phyloP scores from a whole-genome alignment of 92 coral and sea anemone species.

The Zoanthus gigantus region DNA sequence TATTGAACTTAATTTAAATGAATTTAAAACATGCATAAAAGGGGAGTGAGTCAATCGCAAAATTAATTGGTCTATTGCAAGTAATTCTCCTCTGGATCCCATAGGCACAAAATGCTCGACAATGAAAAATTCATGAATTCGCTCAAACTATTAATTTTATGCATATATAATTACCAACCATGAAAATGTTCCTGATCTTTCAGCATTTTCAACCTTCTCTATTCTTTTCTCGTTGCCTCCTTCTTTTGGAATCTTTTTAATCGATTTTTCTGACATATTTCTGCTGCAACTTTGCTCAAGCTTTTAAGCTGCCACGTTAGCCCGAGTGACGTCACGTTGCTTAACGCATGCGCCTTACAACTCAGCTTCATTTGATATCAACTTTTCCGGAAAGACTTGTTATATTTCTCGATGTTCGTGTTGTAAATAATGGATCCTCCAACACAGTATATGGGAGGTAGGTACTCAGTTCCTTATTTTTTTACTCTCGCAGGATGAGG shows the following conservation, averaged over 20 bases:
- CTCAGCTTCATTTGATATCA: neutral
- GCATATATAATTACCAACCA: constrained; percentile 35
- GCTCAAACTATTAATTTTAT: neutral
- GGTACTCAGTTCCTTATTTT: neutral
- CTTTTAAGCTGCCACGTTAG: constrained; percentile 22
- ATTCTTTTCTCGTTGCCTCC: constrained; percentile 28
- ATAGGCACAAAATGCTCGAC: neutral
- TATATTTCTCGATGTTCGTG: neutral
- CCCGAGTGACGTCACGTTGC: constrained; percentile 21
- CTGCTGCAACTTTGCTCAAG: neutral
- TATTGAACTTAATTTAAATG: too few relatives aligned
- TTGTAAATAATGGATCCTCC: constrained; percentile 60
- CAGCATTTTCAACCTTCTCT: constrained; percentile 36
- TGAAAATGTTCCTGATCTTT: constrained; percentile 48
- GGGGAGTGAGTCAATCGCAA: too few relatives aligned
- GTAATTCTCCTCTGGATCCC: neutral
- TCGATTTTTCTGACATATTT: neutral
- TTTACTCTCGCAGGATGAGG: too few relatives aligned
- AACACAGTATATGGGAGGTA: constrained; percentile 64
- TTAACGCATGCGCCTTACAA: constrained; percentile 13
- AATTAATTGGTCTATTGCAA: too few relatives aligned
- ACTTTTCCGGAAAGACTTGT: constrained; percentile 23
- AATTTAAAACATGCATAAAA: too few relatives aligned
- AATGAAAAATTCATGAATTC: neutral
- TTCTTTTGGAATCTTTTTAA: constrained; percentile 5